Base-by-base conservation (phyloP, 2,797 vertebrate species). In the Helostoma temminkii region DNA sequence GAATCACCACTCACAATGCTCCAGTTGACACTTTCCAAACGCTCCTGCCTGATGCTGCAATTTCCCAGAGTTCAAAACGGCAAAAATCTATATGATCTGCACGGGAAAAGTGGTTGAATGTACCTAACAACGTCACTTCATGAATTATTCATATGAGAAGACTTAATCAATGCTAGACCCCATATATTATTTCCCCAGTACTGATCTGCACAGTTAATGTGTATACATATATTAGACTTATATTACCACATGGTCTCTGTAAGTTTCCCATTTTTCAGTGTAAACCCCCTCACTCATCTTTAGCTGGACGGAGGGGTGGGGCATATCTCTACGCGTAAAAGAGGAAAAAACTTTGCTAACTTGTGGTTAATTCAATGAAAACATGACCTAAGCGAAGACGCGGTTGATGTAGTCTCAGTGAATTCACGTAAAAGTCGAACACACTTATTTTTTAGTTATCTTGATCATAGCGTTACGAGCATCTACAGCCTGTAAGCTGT, bases 241-340 rank as follows among this genome's bases (percentile, higher is more conserved):
- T 34, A 65, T n/a, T n/a, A n/a, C n/a, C n/a, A 15, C 24, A 53
- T 4, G 12, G 16, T 41, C 30, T 66, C 39, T 50, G 43, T 66
- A 75, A 82, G 74, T 89, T 88, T 83, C 64, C 69, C 85, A 58
- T 70, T 36, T 52, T 63, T 41, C 53, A 45, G 69, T 79, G 69
- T 66, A 78, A 77, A 64, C 57, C 76, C 73, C 83, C 81, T 80
- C 85, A 66, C 79, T 86, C 86, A 80, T 87, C 72, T 74, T 88
- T 71, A 70, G 75, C n/a, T 57, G 76, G 76, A 72, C 83, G 72
- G 78, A 92, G 91, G 92, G 93, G 93, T 93, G 93, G 92, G 92
- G 93, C 91, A 78, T 88, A 80, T 80, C 37, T 62, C 62, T 83
- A 75, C 66, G 86, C 89, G 89, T 90, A 89, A 92, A 91, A 87